Evolutionary conservation across 2,797 vertebrate species (phyloP).

Genomic region (Gambusia yucatana): DNA sequence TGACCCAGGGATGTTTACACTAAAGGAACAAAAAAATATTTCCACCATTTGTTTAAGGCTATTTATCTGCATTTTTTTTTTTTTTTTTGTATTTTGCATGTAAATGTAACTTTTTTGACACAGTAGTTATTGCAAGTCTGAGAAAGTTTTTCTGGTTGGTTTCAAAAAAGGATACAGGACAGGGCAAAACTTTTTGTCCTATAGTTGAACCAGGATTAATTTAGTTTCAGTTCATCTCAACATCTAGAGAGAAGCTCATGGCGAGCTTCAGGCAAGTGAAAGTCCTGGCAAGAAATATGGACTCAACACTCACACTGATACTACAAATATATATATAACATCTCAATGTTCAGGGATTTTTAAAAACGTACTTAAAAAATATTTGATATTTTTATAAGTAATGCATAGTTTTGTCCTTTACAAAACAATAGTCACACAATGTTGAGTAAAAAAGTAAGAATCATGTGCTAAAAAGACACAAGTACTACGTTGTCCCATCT

Average conservation of each 20-base stretch:
- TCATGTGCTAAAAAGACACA: not conserved
- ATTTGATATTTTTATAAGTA: not conserved
- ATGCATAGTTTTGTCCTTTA: not conserved
- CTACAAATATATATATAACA: not conserved
- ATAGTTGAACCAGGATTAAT: constrained; percentile 56
- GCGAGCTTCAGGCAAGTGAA: not conserved
- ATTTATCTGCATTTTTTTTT: constrained; percentile 21
- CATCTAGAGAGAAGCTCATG: not conserved
- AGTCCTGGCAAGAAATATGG: not conserved
- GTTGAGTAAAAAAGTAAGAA: not conserved
- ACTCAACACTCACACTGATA: not conserved
- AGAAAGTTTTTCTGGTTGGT: constrained; percentile 1
- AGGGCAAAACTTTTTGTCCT: constrained; percentile 31
- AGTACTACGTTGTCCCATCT: not conserved
- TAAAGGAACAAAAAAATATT: not conserved
- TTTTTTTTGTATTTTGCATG: not conserved
- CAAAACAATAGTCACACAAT: not conserved
- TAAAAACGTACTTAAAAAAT: not conserved
- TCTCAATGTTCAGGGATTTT: not conserved
- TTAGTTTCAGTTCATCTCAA: not conserved
- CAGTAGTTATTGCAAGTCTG: not conserved
- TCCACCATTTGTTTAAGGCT: not conserved
- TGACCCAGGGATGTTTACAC: not conserved
- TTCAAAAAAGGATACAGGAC: not conserved
- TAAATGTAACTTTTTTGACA: not conserved